phyloP scores from a whole-genome alignment of 2,113 vertebrate species.

The Callochromis pleurospilus region DNA sequence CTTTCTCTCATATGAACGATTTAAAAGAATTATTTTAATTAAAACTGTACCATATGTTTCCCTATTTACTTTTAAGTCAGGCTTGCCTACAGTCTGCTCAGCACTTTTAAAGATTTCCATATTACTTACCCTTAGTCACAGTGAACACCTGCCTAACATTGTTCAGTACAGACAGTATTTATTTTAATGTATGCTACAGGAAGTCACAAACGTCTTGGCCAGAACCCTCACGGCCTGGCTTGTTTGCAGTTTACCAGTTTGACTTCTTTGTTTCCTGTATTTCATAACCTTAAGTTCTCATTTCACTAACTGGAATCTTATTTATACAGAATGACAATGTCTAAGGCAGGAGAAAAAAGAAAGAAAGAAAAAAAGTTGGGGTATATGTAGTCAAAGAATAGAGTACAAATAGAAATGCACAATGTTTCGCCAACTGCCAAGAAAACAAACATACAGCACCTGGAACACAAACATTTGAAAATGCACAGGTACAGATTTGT shows the following conservation, averaged over 20 bases:
- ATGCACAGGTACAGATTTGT: neutral
- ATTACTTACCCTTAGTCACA: neutral
- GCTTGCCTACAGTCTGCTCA: neutral
- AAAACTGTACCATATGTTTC: neutral
- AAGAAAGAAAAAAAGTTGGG: neutral
- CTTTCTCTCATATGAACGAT: neutral
- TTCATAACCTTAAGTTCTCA: neutral
- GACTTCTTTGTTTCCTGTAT: neutral
- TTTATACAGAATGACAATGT: neutral
- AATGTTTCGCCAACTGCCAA: neutral
- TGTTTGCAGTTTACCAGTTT: neutral
- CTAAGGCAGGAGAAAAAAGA: neutral
- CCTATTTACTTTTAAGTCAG: neutral
- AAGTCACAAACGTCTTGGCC: neutral
- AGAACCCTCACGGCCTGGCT: neutral
- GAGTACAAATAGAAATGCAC: neutral
- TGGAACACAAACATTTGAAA: neutral
- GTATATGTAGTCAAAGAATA: neutral
- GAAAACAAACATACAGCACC: neutral
- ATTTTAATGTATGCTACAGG: neutral
- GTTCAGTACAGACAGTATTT: neutral
- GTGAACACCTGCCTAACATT: neutral
- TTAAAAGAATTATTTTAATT: neutral
- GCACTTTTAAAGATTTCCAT: neutral
- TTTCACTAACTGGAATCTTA: neutral